Conservation (phyloP, 2,888 invertebrate genomes). For the Eucera pruinosa region DNA sequence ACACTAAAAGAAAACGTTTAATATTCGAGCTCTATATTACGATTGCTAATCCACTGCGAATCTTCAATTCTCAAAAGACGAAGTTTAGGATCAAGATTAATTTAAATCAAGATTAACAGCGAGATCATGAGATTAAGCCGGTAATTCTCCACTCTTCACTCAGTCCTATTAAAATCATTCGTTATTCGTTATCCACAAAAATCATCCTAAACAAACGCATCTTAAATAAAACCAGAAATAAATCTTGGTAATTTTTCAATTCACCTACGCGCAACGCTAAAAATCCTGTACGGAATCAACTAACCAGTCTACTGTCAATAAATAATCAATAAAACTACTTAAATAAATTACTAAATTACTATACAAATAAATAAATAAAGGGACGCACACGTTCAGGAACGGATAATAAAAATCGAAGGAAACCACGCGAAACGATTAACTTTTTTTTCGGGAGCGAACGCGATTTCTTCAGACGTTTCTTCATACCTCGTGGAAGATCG, state of each 20-base stretch:
- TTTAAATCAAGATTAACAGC: background rate
- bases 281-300: no score
- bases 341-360: constrained; percentile 24
- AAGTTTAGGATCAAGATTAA: background rate
- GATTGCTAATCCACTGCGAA: constrained; percentile 1
- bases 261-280: background rate
- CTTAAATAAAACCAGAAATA: background rate
- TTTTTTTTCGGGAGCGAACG: background rate
- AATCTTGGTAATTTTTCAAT: no score
- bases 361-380: background rate
- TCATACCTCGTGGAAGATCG: background rate
- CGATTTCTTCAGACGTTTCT: background rate
- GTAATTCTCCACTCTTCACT: background rate
- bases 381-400: constrained; percentile 28
- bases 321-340: constrained; percentile 38
- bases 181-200: background rate
- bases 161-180: background rate
- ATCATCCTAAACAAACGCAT: background rate
- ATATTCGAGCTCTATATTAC: background rate
- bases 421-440: constrained; percentile 6
- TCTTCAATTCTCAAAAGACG: background rate
- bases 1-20: no score
- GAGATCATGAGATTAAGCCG: constrained; percentile 6
- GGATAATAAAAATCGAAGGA: constrained; percentile 20
- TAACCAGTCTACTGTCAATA: constrained; percentile 21